Conservation (phyloP, 2,888 invertebrate species). For the Meandrusa payeni region DNA sequence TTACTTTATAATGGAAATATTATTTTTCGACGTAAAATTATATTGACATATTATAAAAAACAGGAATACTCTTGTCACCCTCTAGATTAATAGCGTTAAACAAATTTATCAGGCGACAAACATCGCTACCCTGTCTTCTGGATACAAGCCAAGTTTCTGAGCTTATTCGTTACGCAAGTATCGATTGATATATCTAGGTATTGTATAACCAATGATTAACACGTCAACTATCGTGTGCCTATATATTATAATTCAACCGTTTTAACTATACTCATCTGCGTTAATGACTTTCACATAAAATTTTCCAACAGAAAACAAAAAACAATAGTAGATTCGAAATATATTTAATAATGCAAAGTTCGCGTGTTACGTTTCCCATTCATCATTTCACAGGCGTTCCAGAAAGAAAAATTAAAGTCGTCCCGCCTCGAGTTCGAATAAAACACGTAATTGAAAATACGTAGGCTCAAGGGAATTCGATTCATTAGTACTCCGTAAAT, state of each 20-base stretch:
- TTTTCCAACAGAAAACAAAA: too few species aligned
- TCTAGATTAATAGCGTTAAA: too few species aligned
- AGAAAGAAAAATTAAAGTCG: conserved; percentile 12
- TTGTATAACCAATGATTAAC: too few species aligned
- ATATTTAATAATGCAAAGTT: conserved; percentile 39
- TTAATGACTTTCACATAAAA: too few species aligned
- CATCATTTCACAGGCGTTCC: conserved; percentile 34
- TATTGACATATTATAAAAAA: too few species aligned
- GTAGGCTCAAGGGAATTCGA: conserved; percentile 9
- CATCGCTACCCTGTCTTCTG: conserved; percentile 12
- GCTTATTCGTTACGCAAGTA: conserved; percentile 18
- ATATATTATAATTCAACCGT: too few species aligned
- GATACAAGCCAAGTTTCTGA: conserved; percentile 14
- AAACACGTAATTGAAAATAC: conserved; percentile 12
- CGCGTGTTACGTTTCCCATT: conserved; percentile 44
- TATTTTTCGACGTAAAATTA: too few species aligned
- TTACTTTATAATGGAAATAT: too few species aligned
- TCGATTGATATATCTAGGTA: not conserved
- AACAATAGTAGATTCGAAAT: too few species aligned
- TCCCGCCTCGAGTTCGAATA: conserved; percentile 9
- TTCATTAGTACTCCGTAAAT: conserved; percentile 8
- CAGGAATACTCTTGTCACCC: too few species aligned
- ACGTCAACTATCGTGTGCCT: too few species aligned
- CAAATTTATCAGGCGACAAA: conserved; percentile 2
- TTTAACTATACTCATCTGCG: too few species aligned